Conservation (phyloP, 2,888 invertebrate genomes). For the Coelogynopora nodosa region DNA sequence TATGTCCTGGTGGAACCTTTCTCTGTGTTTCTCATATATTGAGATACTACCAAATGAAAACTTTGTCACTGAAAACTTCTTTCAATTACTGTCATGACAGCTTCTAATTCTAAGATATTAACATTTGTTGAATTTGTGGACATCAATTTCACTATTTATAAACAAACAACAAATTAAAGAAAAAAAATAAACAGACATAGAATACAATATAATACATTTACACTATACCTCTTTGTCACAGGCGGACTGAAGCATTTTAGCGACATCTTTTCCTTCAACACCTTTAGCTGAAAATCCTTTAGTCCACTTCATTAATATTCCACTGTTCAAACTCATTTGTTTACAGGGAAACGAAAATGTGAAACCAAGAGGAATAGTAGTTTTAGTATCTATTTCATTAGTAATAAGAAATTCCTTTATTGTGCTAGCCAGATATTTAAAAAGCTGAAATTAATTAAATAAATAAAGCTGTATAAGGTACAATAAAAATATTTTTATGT, state of each 20-base stretch:
- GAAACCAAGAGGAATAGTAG: conserved; percentile 74
- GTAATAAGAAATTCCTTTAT: conserved; percentile 41
- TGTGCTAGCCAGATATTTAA: conserved; percentile 45
- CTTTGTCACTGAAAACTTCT: no score
- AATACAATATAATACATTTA: not conserved
- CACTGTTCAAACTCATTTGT: conserved; percentile 81
- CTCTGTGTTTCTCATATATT: no score
- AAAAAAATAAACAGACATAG: not conserved
- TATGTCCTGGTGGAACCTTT: no score
- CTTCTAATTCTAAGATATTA: no score
- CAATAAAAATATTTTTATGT: no score
- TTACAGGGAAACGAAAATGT: conserved; percentile 90
- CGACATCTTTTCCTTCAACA: conserved; percentile 84
- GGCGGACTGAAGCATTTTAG: conserved; percentile 79
- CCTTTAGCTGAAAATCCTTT: conserved; percentile 90
- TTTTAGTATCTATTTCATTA: not conserved
- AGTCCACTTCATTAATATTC: conserved; percentile 83
- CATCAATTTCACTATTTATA: no score
- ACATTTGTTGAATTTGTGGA: no score
- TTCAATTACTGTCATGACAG: no score
- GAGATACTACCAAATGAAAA: no score
- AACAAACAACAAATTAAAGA: no score
- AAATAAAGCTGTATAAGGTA: not conserved
- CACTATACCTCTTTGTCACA: conserved; percentile 65
- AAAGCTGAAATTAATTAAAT: conserved; percentile 38